These are phyloP conservation scores for Macropodus opercularis DNA, from an alignment of 2,797 vertebrate species.

Conservation along the genomic window DNA sequence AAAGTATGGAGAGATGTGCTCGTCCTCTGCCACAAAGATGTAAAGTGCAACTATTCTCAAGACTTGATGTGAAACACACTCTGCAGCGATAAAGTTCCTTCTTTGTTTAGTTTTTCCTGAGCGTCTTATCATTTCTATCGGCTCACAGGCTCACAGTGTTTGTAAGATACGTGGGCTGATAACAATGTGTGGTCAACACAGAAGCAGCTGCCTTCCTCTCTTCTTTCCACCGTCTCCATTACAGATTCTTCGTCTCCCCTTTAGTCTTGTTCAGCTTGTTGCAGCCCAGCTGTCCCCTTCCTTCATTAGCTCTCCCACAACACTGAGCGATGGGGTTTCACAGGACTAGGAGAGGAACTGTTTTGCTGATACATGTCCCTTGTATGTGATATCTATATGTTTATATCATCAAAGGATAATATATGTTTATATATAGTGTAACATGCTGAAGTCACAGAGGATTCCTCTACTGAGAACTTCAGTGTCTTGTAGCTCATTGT, in stretches of 20 bases:
- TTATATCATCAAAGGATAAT: neutral
- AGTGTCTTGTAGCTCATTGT: neutral
- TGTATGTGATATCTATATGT: neutral
- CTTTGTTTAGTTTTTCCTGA: neutral
- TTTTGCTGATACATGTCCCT: neutral
- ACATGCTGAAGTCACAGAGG: neutral
- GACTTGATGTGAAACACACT: neutral
- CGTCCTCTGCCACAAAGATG: slow-evolving; percentile 27
- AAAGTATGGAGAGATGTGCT: slow-evolving; percentile 16
- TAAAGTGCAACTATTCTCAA: slow-evolving; percentile 2
- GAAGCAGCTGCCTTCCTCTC: slow-evolving; percentile 72
- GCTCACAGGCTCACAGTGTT: slow-evolving; percentile 27
- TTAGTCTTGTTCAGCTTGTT: slow-evolving; percentile 31
- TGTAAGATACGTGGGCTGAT: slow-evolving; percentile 53
- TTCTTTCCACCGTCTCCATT: slow-evolving; percentile 63
- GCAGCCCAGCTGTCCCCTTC: slow-evolving; percentile 73
- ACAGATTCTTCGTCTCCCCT: slow-evolving; percentile 51
- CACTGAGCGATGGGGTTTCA: slow-evolving; percentile 7
- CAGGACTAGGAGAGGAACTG: too few relatives aligned
- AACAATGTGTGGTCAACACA: slow-evolving; percentile 57
- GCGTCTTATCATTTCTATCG: slow-evolving; percentile 28
- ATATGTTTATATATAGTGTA: neutral
- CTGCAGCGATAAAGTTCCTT: neutral
- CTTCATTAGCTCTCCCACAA: slow-evolving; percentile 56
- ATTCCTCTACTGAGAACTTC: neutral